Evolutionary conservation across 53 echinoderm and acorn worm genomes (phyloP), one percentile per base, ranked within the genome.

Genomic region (Luidia sarsii): DNA sequence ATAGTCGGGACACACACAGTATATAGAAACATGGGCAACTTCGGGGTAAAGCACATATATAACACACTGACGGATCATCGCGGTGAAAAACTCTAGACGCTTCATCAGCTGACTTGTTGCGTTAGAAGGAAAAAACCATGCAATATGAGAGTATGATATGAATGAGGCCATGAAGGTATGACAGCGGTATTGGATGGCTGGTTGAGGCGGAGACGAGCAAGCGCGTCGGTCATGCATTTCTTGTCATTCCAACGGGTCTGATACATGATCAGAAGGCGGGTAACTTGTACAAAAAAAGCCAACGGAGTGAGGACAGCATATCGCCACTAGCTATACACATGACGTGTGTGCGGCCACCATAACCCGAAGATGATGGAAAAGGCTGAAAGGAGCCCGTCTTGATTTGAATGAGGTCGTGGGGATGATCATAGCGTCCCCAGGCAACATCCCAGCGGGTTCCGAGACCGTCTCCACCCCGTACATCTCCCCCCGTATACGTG

Each of bases 401-500:
- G 30, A 61, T 77, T 77, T 59, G 61, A 59, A 77, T 77, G 61
- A 37, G 41, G 77, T 46, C 61, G 60, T 59, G 59, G 37, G 38
- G 59, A 61, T 61, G 77, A 77, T 57, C 74, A 30, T 33, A 45
- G 60, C 61, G 55, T 77, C 77, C 61, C 45, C 43, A 13, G 61
- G 77, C 61, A 77, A 46, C n/a, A n/a, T 77, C 61, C 77, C 77
- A 61, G 30, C 60, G 77, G 77, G 77, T 21, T 28, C n/a, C 18
- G 14, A 21, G 31, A 60, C 55, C 54, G 25, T 34, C 38, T 24
- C 61, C 20, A 18, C 61, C 61, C 36, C 61, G 41, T 31, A 77
- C 77, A 77, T 61, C 59, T 60, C 60, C 77, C 35, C 77, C 32
- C n/a, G n/a, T n/a, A 61, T 77, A 77, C 77, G 77, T 77, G 77